Percentiles rank a stretch among this genome's conserved stretches.
Evolutionary conservation across 1,140 invertebrate species (phyloP).

Genomic region (Chrysoperla carnea): DNA sequence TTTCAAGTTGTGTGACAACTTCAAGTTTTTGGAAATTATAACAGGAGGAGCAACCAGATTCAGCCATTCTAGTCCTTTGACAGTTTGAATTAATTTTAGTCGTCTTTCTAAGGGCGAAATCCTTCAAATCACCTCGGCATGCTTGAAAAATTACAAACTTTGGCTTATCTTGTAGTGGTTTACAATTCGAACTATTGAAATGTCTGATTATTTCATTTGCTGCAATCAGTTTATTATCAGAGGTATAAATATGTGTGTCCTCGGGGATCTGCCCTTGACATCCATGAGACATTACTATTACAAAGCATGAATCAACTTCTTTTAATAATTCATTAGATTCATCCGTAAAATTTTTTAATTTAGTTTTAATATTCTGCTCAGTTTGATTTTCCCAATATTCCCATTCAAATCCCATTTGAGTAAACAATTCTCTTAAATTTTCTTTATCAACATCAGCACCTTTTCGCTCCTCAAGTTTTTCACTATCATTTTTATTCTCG

Average conservation of each 20-base stretch:
- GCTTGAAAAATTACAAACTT: background rate
- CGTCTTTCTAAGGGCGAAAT: too few relatives aligned
- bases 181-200: background rate
- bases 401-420: background rate
- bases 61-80: too few relatives aligned
- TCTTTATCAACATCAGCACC: background rate
- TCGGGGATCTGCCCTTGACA: background rate
- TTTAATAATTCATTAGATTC: background rate
- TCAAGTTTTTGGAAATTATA: too few relatives aligned
- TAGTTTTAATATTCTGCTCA: background rate
- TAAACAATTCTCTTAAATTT: background rate
- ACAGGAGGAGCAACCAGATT: too few relatives aligned
- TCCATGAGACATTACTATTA: background rate
- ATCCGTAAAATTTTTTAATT: background rate
- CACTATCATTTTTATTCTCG: too few relatives aligned
- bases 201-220: background rate
- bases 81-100: too few relatives aligned
- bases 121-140: background rate
- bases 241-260: background rate
- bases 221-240: background rate
- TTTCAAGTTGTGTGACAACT: too few relatives aligned
- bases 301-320: background rate
- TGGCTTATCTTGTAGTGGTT: background rate
- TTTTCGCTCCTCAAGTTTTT: background rate
- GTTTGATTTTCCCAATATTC: too few relatives aligned